phyloP scores from a whole-genome alignment of 2,113 vertebrate genomes.

The Caracal caracal region DNA sequence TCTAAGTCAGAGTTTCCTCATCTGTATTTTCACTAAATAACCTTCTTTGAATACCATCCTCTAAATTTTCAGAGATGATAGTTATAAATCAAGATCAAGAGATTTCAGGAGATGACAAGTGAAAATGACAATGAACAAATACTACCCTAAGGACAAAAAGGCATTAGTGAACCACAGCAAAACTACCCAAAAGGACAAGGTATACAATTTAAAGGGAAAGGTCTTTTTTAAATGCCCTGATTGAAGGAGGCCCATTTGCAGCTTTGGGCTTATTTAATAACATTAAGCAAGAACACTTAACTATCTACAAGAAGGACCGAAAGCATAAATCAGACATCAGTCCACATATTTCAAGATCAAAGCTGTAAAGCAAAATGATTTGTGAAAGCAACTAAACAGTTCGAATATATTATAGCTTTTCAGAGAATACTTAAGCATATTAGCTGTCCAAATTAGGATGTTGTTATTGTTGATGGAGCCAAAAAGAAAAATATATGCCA shows the following conservation, averaged over 20 bases:
- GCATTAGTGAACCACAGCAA: background rate
- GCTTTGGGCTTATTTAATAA: conserved; percentile 88
- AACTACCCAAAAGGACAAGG: conserved; percentile 42
- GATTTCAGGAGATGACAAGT: conserved; percentile 20
- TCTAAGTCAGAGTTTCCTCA: background rate
- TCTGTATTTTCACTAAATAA: background rate
- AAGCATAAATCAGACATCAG: conserved; percentile 88
- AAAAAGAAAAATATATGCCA: conserved; percentile 21
- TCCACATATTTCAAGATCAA: conserved; percentile 88
- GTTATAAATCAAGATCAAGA: background rate
- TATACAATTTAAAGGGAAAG: conserved; percentile 72
- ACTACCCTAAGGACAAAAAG: background rate
- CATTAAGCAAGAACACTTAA: conserved; percentile 87
- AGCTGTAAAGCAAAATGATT: conserved; percentile 89
- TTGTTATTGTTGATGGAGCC: conserved; percentile 80
- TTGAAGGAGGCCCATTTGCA: conserved; percentile 77
- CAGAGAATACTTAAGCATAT: conserved; percentile 88
- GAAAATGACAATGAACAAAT: background rate
- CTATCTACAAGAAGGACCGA: conserved; percentile 85
- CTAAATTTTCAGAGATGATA: background rate
- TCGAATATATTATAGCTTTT: conserved; percentile 85
- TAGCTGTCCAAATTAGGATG: conserved; percentile 87
- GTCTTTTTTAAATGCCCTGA: conserved; percentile 80
- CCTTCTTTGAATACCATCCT: background rate
- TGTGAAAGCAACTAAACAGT: conserved; percentile 84